Conservation (phyloP, 1,140 invertebrate genomes). For the Caenorhabditis brenneri region DNA sequence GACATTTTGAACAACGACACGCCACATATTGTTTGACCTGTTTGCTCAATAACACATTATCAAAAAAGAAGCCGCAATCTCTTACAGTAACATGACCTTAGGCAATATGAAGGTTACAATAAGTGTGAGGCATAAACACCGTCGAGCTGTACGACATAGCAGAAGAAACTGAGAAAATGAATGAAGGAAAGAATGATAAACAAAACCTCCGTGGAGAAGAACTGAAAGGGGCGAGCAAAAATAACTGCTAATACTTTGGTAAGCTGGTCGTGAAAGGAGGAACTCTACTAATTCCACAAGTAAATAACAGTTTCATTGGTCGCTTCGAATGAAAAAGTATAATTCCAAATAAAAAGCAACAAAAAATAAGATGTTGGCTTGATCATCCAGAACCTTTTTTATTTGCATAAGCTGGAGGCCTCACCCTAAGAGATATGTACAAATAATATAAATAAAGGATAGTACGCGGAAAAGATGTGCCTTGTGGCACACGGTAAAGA, state of each 20-base stretch:
- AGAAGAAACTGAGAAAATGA: neutral
- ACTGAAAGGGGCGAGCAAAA: neutral
- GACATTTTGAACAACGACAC: too few relatives aligned
- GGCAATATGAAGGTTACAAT: too few relatives aligned
- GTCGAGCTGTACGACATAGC: neutral
- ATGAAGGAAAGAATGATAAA: neutral
- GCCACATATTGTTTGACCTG: too few relatives aligned
- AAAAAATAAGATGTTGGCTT: neutral
- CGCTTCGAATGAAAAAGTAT: neutral
- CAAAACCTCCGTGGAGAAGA: slow-evolving; percentile 19
- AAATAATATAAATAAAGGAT: slow-evolving; percentile 41
- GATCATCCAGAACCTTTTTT: slow-evolving; percentile 17
- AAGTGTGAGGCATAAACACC: neutral
- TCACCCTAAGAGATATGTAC: neutral
- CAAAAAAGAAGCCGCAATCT: neutral
- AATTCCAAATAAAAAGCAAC: neutral
- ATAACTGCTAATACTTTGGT: slow-evolving; percentile 39
- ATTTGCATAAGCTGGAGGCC: slow-evolving; percentile 16
- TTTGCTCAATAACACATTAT: neutral
- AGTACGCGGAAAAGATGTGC: neutral
- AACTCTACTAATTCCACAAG: slow-evolving; percentile 18
- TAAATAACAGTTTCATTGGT: slow-evolving; percentile 24
- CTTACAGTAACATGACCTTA: neutral
- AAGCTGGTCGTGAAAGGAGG: slow-evolving; percentile 12
- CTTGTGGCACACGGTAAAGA: neutral